Percentiles rank a stretch among this genome's conserved stretches.
Conservation (phyloP, 2,888 invertebrate species). For the Rhogogaster chlorosoma region DNA sequence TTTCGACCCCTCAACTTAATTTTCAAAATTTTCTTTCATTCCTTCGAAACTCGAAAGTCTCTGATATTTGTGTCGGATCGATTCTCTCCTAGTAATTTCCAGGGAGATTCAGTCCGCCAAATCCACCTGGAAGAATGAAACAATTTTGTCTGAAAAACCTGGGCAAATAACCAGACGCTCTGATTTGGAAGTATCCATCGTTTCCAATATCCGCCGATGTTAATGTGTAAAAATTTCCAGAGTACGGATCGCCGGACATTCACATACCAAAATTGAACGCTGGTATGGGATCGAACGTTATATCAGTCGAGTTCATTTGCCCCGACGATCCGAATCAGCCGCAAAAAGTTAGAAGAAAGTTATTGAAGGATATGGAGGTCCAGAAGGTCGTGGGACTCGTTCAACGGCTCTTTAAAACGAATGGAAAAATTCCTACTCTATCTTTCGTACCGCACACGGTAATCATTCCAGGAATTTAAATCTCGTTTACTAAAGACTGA, state of each 20-base stretch:
- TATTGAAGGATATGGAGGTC: conserved; percentile 88
- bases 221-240: conserved; percentile 78
- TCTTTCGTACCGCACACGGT: conserved; percentile 77
- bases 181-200: neutral
- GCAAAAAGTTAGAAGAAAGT: conserved; percentile 82
- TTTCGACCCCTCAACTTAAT: no score
- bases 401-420: conserved; percentile 86
- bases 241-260: conserved; percentile 90
- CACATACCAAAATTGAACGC: conserved; percentile 86
- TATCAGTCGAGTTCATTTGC: conserved; percentile 81
- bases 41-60: no score
- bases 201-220: neutral
- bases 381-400: conserved; percentile 91
- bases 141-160: no score
- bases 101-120: no score
- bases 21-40: no score
- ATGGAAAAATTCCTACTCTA: conserved; percentile 77
- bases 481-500: neutral
- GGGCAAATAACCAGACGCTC: no score
- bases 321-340: conserved; percentile 79
- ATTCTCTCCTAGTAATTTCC: no score
- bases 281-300: conserved; percentile 79
- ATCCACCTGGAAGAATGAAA: no score
- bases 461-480: conserved; percentile 55
- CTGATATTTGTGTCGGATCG: no score